Evolutionary conservation across 2,113 vertebrate species (phyloP), one percentile per base, ranked within the genome.

Genomic region (Periophthalmus modestus): DNA sequence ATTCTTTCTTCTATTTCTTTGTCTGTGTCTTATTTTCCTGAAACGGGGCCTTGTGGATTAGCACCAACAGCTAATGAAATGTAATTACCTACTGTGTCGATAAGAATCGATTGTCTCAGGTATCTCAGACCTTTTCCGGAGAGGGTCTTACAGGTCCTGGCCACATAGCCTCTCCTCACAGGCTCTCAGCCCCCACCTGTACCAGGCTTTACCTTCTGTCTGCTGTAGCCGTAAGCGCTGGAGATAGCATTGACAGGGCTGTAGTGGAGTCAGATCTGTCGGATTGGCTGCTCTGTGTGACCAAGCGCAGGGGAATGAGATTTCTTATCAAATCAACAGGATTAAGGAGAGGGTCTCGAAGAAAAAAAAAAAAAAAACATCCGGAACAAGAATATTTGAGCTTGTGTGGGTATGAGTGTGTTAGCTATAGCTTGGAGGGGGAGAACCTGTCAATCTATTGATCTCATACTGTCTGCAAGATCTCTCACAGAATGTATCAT

Each of bases 61-160:
- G 82, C 62, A 39, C 81, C 82, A 83, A 89, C 89, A 91, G 86
- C 88, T 91, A 91, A 91, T 92, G 91, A 92, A 92, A 92, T 91
- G 91, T 92, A 92, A 92, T 92, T 91, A 91, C 87, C 83, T 23
- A 71, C 78, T 80, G 73, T 76, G 88, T 92, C 88, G 88, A 92
- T 92, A 87, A 81, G 78, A 87, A 92, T 91, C 82, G 89, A 92
- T 92, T 55, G 71, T 71, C 81, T 80, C 12, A 3, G 79, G 86
- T 77, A 81, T 84, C 73, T 0, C 71, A 19, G 85, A 85, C 73
- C 83, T 78, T 79, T 82, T 77, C 73, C 68, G 28, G 65, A 79
- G 82, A 82, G 82, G 80, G 73, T 75, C 80, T 84, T 74, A 1
- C 46, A 73, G 80, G 79, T 76, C 61, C 36, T 10, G 9, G 70